A percentile compares a stretch with the other conserved stretches of the same genome.
Evolutionary conservation across 2,888 invertebrate genomes (phyloP).

Genomic region (Endomychus coccineus): DNA sequence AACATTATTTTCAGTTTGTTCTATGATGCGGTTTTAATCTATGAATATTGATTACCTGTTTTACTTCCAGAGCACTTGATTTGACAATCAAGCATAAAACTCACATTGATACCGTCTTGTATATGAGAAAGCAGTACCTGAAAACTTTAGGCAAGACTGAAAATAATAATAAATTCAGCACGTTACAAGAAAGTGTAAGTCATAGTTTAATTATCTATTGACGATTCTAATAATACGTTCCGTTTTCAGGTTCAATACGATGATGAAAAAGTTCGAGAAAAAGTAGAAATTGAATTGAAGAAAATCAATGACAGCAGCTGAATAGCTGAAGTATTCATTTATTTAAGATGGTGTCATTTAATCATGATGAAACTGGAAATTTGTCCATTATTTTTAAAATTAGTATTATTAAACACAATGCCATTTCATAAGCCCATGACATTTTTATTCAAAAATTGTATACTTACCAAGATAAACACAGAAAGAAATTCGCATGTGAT

Average conservation of each 20-base stretch:
- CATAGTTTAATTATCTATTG: no score
- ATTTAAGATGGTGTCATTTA: neutral
- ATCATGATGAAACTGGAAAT: no score
- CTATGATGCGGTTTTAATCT: no score
- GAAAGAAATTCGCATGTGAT: no score
- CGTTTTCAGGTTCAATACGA: slow-evolving; percentile 44
- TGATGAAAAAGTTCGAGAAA: slow-evolving; percentile 44
- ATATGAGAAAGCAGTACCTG: slow-evolving; percentile 57
- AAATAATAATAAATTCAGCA: slow-evolving; percentile 49
- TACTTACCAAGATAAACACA: no score
- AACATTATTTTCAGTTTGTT: no score
- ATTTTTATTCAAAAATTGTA: no score
- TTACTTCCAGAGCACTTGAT: slow-evolving; percentile 58
- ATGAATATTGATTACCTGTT: no score
- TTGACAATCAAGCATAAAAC: slow-evolving; percentile 65
- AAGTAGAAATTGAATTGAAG: slow-evolving; percentile 40
- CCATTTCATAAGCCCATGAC: no score
- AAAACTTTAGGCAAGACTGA: slow-evolving; percentile 51
- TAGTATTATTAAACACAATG: no score
- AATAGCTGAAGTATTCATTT: neutral
- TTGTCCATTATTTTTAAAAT: no score
- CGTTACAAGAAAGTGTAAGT: slow-evolving; percentile 42
- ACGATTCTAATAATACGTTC: no score
- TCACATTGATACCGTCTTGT: slow-evolving; percentile 65
- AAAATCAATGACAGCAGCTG: slow-evolving; percentile 14